These are phyloP conservation scores for Tenebrosternarchus preto DNA, from an alignment of 2,113 vertebrate species.

Conservation along the genomic window DNA sequence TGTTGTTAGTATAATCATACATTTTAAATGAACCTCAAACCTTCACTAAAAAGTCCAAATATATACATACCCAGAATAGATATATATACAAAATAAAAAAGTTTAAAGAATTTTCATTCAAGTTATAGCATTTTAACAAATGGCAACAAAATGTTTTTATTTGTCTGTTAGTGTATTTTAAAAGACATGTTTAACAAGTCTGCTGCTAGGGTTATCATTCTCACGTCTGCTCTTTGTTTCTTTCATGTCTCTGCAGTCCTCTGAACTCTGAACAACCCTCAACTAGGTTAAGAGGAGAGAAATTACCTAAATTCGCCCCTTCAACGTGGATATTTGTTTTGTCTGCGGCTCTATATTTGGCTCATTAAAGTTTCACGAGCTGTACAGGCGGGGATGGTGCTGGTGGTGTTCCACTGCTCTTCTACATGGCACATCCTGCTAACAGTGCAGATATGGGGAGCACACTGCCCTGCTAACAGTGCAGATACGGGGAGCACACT, in stretches of 20 bases:
- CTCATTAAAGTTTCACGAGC: slow-evolving; percentile 64
- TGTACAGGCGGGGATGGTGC: too few species aligned
- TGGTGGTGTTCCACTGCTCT: too few species aligned
- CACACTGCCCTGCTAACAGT: too few species aligned
- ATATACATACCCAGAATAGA: too few species aligned
- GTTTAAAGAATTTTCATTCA: not conserved
- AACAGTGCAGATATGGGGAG: too few species aligned
- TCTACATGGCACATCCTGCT: slow-evolving; percentile 7
- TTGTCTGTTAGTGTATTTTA: slow-evolving; percentile 1
- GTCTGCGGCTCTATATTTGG: slow-evolving; percentile 54
- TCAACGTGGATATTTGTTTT: slow-evolving; percentile 63
- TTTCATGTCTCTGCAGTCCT: slow-evolving; percentile 40
- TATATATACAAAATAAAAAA: too few species aligned
- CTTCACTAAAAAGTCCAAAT: too few species aligned
- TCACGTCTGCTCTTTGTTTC: slow-evolving; percentile 52
- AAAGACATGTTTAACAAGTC: not conserved
- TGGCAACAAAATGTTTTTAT: not conserved
- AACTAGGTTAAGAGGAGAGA: slow-evolving; percentile 41
- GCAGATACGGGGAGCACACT: too few species aligned
- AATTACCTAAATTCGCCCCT: slow-evolving; percentile 63
- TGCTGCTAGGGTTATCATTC: not conserved
- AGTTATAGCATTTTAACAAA: not conserved
- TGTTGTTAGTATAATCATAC: too few species aligned
- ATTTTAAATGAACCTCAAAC: too few species aligned
- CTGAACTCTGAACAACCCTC: slow-evolving; percentile 58